Evolutionary conservation across 2,113 vertebrate genomes (phyloP), one percentile per base, ranked within the genome.

Genomic region (Phrynocephalus versicolor): DNA sequence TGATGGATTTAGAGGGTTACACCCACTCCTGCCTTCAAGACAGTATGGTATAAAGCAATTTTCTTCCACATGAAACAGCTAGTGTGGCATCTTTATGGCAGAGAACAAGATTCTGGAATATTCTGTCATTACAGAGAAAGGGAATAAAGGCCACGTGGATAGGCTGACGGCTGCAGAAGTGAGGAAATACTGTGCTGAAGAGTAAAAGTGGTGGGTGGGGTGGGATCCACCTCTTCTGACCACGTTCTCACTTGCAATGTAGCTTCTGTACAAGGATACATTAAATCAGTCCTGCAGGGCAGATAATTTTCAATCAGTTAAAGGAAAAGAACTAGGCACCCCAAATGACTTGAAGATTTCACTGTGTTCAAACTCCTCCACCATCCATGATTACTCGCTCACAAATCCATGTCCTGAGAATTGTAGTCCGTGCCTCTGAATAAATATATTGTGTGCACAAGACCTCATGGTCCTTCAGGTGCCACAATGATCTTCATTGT

Each of bases 21-120:
- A 7, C 58, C 18, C 14, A 7, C 64, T 30, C 27, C 27, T 30
- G 25, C 92, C 90, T 85, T 72, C 90, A 82, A 16, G 58, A 64
- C 88, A 7, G 1, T 30, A 41, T 8, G 39, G 72, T 70, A 76
- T 23, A 69, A 90, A 75, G 7, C 33, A 88, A 84, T 85, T 85
- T 2, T 86, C 92, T 41, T 80, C 18, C 27, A 0, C 0, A 72
- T 64, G 58, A 74, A 51, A 51, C 69, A 65, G 23, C 39, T 80
- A 64, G 57, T 41, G 9, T 81, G 60, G 33, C 58, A n/a, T 33
- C 51, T 21, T 55, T 74, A 41, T 39, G 74, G 51, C 4, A 81
- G n/a, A 80, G 23, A 51, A 72, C 13, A 64, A 12, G 14, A 57
- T 35, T 80, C n/a, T 27, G 33, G 23, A 62, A 15, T 15, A 21